Conservation (phyloP, 2,113 vertebrate genomes). For the Hipposideros armiger region DNA sequence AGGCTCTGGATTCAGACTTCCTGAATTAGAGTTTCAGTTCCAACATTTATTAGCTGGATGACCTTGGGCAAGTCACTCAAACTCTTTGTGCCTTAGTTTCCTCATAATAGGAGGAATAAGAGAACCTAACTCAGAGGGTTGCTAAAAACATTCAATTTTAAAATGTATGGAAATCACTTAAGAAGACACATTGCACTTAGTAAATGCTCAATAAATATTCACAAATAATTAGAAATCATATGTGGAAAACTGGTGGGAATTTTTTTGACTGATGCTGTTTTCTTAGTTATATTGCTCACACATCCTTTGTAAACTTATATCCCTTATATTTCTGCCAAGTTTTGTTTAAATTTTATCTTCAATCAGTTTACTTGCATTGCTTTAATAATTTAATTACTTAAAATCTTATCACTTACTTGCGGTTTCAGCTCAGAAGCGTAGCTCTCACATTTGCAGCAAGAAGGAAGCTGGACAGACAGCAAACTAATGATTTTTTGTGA, state of each 20-base stretch:
- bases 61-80: slow-evolving; percentile 22
- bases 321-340: neutral
- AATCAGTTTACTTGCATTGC: neutral
- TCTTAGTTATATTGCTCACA: neutral
- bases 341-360: neutral
- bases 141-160: slow-evolving; percentile 14
- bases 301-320: neutral
- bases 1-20: slow-evolving; percentile 20
- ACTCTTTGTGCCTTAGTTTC: slow-evolving; percentile 37
- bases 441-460: neutral
- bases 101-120: neutral
- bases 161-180: neutral
- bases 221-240: slow-evolving; percentile 24
- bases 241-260: neutral
- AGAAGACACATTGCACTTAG: neutral
- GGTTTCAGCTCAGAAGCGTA: neutral
- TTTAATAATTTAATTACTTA: slow-evolving; percentile 38
- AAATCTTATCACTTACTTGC: slow-evolving; percentile 4
- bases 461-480: neutral
- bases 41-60: slow-evolving; percentile 1
- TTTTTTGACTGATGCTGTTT: neutral
- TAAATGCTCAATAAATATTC: neutral
- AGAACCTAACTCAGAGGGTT: neutral
- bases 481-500: slow-evolving; percentile 4
- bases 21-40: neutral